Evolutionary conservation across 2,113 vertebrate genomes (phyloP), one percentile per base, ranked within the genome.

Genomic region (Aleadryas rufinucha): DNA sequence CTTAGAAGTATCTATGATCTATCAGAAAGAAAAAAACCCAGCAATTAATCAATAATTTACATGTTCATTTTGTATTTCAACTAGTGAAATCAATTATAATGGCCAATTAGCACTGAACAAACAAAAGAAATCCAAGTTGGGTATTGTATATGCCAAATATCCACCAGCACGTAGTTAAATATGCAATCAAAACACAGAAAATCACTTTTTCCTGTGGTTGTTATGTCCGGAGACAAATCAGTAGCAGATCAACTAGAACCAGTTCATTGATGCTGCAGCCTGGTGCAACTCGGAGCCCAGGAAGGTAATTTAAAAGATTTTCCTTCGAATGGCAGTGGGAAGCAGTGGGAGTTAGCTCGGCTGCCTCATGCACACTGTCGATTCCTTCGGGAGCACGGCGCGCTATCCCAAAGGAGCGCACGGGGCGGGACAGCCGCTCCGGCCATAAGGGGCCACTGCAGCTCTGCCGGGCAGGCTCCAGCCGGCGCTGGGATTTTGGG

Each of bases 1-100:
- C 76, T 89, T 75, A 78, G 89, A 92, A 89, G 37, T 71, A 49
- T 75, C 78, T 93, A 65, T 83, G 76, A 78, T 78, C 81, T 88
- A 80, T 86, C 76, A 84, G 44, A 94, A 69, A 87, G 59, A 44
- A 60, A 65, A 74, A 69, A 1, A 3, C 3, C 2, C 59, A 60
- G 26, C 28, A 39, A 63, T 96, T 47, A 78, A 76, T 93, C 64
- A 92, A 84, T 89, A 92, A 78, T 78, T 71, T 65, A 56, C 72
- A n/a, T 57, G 59, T 70, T 65, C 52, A 57, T 84, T 87, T 94
- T 57, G 60, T 75, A 81, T 90, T 88, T 90, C 90, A 81, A n/a
- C 33, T 23, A 68, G 68, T 37, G 49, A 84, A 90, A 94, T 89
- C 83, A 59, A 89, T 66, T 18, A 45, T 54, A 87, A 89, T 75